Conservation (phyloP, 2,888 invertebrate species). For the Pristionchus maxplancki region DNA sequence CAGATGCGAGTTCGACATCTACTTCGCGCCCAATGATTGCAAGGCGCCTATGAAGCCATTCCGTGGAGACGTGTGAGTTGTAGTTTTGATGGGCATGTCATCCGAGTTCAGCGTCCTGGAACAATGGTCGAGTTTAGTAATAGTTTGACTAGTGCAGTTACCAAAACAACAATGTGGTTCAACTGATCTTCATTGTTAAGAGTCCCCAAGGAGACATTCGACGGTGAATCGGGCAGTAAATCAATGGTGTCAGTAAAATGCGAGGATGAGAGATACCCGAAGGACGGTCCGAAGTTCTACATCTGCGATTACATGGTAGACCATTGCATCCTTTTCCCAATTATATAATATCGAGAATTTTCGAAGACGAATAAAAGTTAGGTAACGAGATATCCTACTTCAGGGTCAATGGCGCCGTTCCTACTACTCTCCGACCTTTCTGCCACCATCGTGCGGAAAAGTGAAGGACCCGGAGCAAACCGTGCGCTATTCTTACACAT, state of each 20-base stretch:
- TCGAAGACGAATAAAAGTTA: not conserved
- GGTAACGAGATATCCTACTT: not conserved
- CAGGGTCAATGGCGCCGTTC: constrained; percentile 42
- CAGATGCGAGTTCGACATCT: constrained; percentile 40
- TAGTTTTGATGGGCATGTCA: too few relatives aligned
- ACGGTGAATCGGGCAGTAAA: constrained; percentile 1
- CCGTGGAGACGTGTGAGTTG: not conserved
- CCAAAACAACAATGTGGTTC: too few relatives aligned
- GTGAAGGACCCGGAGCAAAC: not conserved
- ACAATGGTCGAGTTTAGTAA: too few relatives aligned
- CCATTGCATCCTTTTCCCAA: too few relatives aligned
- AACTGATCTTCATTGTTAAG: too few relatives aligned
- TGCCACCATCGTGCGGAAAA: constrained; percentile 12
- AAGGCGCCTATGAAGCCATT: not conserved
- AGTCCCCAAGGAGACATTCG: not conserved
- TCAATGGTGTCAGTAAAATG: not conserved
- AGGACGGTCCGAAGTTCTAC: constrained; percentile 31
- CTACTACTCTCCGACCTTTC: not conserved
- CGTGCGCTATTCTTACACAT: not conserved
- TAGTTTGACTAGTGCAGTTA: too few relatives aligned
- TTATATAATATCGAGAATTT: too few relatives aligned
- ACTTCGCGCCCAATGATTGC: not conserved
- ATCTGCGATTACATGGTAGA: constrained; percentile 39
- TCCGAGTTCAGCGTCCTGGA: too few relatives aligned
- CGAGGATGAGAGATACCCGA: not conserved